phyloP scores from a whole-genome alignment of 2,888 invertebrate species.

The Clepsis dumicolana region DNA sequence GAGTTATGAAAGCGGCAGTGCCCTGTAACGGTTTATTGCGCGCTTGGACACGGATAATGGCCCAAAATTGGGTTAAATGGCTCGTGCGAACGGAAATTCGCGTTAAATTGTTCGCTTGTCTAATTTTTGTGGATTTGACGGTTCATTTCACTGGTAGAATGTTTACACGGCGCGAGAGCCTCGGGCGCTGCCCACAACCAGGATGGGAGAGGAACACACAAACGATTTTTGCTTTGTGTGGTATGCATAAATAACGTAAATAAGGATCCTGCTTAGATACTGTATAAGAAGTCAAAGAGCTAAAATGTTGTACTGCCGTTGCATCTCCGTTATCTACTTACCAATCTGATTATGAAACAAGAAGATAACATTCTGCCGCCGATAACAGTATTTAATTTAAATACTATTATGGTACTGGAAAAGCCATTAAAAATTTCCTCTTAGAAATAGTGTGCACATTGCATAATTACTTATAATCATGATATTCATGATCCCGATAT shows the following conservation, averaged over 20 bases:
- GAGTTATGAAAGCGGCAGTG: constrained; percentile 74
- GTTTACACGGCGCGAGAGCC: constrained; percentile 45
- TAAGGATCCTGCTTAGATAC: too few species aligned
- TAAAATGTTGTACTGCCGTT: too few species aligned
- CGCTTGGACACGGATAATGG: constrained; percentile 80
- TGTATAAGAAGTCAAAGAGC: too few species aligned
- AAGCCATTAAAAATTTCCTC: too few species aligned
- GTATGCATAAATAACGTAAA: neutral
- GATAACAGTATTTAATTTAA: too few species aligned
- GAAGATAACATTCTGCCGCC: too few species aligned
- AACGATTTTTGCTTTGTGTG: neutral
- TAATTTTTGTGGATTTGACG: constrained; percentile 79
- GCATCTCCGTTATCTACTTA: too few species aligned
- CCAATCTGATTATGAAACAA: too few species aligned
- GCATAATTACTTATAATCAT: too few species aligned
- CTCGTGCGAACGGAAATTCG: constrained; percentile 73
- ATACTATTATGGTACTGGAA: too few species aligned
- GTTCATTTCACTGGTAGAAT: constrained; percentile 68
- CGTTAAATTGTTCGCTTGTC: constrained; percentile 78
- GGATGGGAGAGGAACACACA: neutral
- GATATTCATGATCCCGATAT: too few species aligned
- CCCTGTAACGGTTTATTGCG: constrained; percentile 74
- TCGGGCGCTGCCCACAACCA: neutral
- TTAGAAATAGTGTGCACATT: too few species aligned
- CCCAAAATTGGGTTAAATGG: constrained; percentile 83